phyloP scores from a whole-genome alignment of 2,113 vertebrate genomes.

The Protobothrops mucrosquamatus region DNA sequence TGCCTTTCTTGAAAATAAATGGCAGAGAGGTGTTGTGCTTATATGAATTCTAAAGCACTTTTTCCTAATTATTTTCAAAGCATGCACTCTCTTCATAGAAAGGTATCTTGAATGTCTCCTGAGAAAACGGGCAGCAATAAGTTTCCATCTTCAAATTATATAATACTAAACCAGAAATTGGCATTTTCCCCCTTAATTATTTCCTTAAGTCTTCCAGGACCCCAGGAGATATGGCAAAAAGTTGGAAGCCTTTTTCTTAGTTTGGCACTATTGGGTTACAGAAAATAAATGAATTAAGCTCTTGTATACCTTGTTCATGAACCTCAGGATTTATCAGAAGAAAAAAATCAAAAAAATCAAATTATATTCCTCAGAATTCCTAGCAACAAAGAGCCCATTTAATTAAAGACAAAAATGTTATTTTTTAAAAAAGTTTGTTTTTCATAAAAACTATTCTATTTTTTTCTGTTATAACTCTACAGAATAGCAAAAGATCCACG shows the following conservation, averaged over 20 bases:
- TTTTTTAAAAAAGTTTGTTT: neutral
- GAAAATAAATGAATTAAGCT: neutral
- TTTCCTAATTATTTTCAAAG: neutral
- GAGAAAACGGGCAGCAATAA: neutral
- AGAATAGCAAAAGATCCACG: conserved; percentile 96
- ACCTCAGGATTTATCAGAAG: neutral
- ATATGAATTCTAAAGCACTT: neutral
- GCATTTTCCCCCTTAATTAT: neutral
- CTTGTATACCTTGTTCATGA: neutral
- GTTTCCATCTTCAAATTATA: neutral
- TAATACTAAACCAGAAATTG: neutral
- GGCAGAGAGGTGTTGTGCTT: neutral
- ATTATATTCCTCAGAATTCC: neutral
- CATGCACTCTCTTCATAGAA: neutral
- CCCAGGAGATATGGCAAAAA: neutral
- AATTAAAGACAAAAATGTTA: neutral
- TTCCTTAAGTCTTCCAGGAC: neutral
- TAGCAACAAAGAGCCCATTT: neutral
- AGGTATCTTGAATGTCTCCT: neutral
- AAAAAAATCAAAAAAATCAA: neutral
- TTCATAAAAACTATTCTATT: conserved; percentile 4
- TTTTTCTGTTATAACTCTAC: conserved; percentile 17
- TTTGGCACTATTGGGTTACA: neutral
- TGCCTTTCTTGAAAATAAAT: neutral
- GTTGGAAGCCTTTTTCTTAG: neutral